These are phyloP conservation scores for Yasuhikotakia modesta DNA, from an alignment of 2,797 vertebrate species.

Conservation along the genomic window DNA sequence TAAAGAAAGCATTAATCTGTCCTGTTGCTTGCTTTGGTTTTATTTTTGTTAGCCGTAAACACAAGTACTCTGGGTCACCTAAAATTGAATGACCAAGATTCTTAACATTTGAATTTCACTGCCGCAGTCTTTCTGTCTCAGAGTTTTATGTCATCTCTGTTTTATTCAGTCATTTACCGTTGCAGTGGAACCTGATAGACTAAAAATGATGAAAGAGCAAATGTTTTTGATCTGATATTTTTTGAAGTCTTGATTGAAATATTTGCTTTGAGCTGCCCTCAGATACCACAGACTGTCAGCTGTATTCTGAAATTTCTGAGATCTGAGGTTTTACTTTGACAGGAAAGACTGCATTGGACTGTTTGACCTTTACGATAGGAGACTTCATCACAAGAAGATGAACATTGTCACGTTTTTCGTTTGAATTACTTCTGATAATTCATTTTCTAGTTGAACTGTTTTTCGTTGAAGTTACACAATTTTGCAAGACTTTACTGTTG, in stretches of 20 bases:
- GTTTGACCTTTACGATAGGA: background rate
- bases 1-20: conserved; percentile 27
- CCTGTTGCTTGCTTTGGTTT: conserved; percentile 10
- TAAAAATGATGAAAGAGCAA: conserved; percentile 24
- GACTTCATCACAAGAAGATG: background rate
- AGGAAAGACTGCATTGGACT: conserved; percentile 4
- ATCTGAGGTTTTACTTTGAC: conserved; percentile 1
- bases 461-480: background rate
- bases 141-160: background rate
- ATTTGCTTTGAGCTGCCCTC: conserved; percentile 8
- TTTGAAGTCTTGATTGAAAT: conserved; percentile 52
- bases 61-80: background rate
- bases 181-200: background rate
- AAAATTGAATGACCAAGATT: background rate
- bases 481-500: background rate
- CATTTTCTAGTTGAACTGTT: background rate
- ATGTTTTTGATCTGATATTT: conserved; percentile 12
- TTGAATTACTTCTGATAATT: background rate
- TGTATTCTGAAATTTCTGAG: conserved; percentile 23
- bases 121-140: background rate
- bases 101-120: background rate
- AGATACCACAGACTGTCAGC: background rate
- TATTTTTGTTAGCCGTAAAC: conserved; percentile 11
- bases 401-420: background rate
- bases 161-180: background rate